phyloP scores from a whole-genome alignment of 2,888 invertebrate genomes.

The Parnassius smintheus region DNA sequence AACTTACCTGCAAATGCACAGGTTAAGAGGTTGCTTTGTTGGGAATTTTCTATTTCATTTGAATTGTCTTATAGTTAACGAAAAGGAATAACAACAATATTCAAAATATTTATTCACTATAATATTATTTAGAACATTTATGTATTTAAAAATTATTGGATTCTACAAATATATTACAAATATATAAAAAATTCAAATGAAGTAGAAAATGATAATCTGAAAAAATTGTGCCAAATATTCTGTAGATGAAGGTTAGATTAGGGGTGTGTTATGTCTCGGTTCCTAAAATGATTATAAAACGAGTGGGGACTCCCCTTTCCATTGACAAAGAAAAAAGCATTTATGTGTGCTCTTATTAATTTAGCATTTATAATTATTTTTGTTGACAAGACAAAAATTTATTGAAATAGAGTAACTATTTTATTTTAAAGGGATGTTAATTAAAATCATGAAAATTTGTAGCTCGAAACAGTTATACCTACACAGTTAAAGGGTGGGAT shows the following conservation, averaged over 20 bases:
- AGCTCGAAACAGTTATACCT: too few species aligned
- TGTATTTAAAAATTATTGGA: too few species aligned
- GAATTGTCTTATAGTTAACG: too few species aligned
- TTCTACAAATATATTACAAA: too few species aligned
- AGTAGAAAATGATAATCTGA: slow-evolving; percentile 41
- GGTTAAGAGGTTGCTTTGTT: slow-evolving; percentile 24
- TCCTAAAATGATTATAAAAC: slow-evolving; percentile 23
- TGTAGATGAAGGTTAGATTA: slow-evolving; percentile 60
- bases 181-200: background rate
- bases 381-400: slow-evolving; percentile 3
- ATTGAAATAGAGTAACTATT: too few species aligned
- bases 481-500: too few species aligned
- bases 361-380: slow-evolving; percentile 23
- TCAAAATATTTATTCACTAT: too few species aligned
- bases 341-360: slow-evolving; percentile 8
- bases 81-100: too few species aligned
- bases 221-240: slow-evolving; percentile 75
- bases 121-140: too few species aligned
- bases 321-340: slow-evolving; percentile 14
- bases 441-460: too few species aligned
- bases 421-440: too few species aligned
- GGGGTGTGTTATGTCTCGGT: slow-evolving; percentile 34
- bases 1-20: slow-evolving; percentile 25
- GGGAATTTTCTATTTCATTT: slow-evolving; percentile 28
- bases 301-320: slow-evolving; percentile 1